Conservation (phyloP, 2,113 vertebrate species). For the Carassius carassius region DNA sequence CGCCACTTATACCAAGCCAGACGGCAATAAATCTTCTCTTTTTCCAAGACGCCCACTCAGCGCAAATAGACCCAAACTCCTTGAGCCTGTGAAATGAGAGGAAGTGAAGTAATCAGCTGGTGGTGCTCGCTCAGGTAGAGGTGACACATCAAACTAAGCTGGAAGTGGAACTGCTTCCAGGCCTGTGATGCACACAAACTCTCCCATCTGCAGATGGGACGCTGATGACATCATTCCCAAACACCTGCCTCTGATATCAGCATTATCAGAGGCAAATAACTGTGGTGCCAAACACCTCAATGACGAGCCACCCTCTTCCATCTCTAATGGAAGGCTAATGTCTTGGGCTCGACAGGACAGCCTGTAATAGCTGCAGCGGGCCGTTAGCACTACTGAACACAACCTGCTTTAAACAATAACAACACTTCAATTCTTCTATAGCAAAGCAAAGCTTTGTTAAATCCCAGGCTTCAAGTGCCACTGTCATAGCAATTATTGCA, state of each 20-base stretch:
- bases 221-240: slow-evolving; percentile 39
- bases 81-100: background rate
- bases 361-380: slow-evolving; percentile 25
- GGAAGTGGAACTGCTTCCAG: slow-evolving; percentile 23
- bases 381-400: slow-evolving; percentile 7
- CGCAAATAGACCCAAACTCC: background rate
- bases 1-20: background rate
- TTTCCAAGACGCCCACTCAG: background rate
- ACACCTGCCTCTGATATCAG: slow-evolving; percentile 36
- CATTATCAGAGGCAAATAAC: slow-evolving; percentile 23
- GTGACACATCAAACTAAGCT: background rate
- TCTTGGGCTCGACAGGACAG: slow-evolving; percentile 29
- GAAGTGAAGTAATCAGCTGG: slow-evolving; percentile 7
- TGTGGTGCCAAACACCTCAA: background rate
- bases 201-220: slow-evolving; percentile 11
- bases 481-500: slow-evolving; percentile 34
- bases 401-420: slow-evolving; percentile 36
- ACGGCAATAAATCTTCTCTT: slow-evolving; percentile 4
- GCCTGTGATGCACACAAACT: background rate
- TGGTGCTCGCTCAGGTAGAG: slow-evolving; percentile 10
- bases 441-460: slow-evolving; percentile 30
- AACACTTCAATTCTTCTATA: slow-evolving; percentile 29
- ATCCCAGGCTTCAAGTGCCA: slow-evolving; percentile 24
- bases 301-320: slow-evolving; percentile 10
- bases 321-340: slow-evolving; percentile 19